Evolutionary conservation across 1,140 invertebrate genomes (phyloP), one percentile per base, ranked within the genome.

Genomic region (Eciton burchellii): DNA sequence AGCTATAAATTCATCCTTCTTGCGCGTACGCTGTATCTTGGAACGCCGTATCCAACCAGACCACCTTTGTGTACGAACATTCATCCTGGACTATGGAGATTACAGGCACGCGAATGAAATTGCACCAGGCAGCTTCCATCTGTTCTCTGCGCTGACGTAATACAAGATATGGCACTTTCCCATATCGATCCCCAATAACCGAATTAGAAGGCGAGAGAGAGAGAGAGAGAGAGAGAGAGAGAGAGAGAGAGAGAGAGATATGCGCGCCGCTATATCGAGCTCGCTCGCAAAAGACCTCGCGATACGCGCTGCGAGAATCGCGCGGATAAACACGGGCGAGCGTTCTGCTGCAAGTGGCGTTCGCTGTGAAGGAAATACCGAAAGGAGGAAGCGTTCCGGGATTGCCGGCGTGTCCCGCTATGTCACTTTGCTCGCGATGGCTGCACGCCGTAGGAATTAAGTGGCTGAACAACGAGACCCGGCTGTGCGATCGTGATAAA

Each of bases 391-490:
- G 62, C 41, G 14, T 11, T 66, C 11, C 24, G 35, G 73, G 56
- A n/a, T 73, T 82, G 73, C 6, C 65, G 59, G 62, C 56, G 19
- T n/a, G 83, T 73, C 65, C 87, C 76, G 88, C 88, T n/a, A 88
- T 90, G 89, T 86, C 68, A 52, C 70, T 47, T 70, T 68, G 16
- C 62, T 71, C 52, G 41, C 82, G 76, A 63, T 73, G 56, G 79
- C 85, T 72, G 81, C 81, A 49, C 82, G 81, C 85, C 83, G 88
- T 87, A 89, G 91, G 90, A 91, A 91, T 91, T 90, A 91, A 91
- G n/a, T 88, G 82, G 88, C 90, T 90, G 88, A 90, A 90, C 89
- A 90, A 91, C 87, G 85, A 88, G 86, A 43, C 88, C 79, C 84
- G 41, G 85, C 89, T 87, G 86, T 88, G 88, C 79, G 85, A 83